Conservation (phyloP, 2,888 invertebrate genomes). For the Drosophila tripunctata region DNA sequence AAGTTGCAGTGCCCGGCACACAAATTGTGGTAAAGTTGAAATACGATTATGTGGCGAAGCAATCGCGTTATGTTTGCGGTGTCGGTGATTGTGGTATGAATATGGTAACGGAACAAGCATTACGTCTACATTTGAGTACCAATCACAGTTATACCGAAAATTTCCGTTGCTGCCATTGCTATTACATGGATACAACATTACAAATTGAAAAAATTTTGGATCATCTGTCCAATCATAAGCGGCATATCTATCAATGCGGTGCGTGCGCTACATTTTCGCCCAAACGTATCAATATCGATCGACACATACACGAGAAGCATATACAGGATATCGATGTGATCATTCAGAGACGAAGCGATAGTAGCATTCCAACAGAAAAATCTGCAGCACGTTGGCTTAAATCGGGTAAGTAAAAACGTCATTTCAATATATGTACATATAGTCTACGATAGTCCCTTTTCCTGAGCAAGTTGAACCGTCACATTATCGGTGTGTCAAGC, state of each 20-base stretch:
- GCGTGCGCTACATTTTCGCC: slow-evolving; percentile 88
- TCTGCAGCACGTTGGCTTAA: slow-evolving; percentile 40
- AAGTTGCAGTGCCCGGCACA: slow-evolving; percentile 4
- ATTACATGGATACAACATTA: fast-evolving
- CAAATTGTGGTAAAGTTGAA: neutral
- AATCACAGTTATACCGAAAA: slow-evolving; percentile 18
- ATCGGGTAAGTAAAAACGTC: slow-evolving; percentile 29
- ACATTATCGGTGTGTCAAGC: too few relatives aligned
- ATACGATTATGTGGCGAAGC: slow-evolving; percentile 85
- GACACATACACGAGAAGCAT: slow-evolving; percentile 88
- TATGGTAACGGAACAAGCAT: slow-evolving; percentile 22
- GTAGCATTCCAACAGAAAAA: neutral
- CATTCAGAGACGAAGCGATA: slow-evolving; percentile 51
- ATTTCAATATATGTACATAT: too few relatives aligned
- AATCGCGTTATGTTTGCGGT: slow-evolving; percentile 89
- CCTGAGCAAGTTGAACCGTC: too few relatives aligned
- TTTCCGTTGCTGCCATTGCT: slow-evolving; percentile 43
- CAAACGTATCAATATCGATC: slow-evolving; percentile 87
- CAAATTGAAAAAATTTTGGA: slow-evolving; percentile 85
- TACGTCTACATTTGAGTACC: slow-evolving; percentile 18
- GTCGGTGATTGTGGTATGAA: slow-evolving; percentile 61
- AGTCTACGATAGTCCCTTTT: too few relatives aligned
- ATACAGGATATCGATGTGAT: slow-evolving; percentile 54
- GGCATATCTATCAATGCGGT: slow-evolving; percentile 89
- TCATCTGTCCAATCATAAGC: slow-evolving; percentile 91